Percentiles rank a stretch among this genome's conserved stretches.
phyloP scores from a whole-genome alignment of 2,888 invertebrate species.

The Uropetala carovei region DNA sequence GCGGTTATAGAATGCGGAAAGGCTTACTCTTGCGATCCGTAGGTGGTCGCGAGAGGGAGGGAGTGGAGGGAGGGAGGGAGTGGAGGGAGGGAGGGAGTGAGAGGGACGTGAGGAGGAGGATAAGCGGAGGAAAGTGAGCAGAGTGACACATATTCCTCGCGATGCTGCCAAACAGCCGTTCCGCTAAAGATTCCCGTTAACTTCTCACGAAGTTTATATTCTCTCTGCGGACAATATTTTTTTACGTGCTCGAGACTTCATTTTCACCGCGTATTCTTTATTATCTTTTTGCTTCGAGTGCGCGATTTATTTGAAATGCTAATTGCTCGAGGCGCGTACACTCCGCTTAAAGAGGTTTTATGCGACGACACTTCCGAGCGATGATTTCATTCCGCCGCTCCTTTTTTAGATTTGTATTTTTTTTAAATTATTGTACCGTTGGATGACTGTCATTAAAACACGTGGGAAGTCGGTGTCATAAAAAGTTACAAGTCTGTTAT shows the following conservation, averaged over 20 bases:
- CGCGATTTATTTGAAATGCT: constrained; percentile 11
- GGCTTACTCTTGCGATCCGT: background rate
- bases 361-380: background rate
- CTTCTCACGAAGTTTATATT: background rate
- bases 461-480: no score
- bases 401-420: background rate
- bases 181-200: background rate
- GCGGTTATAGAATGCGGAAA: constrained; percentile 55
- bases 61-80: background rate
- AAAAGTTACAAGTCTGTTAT: no score
- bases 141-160: background rate
- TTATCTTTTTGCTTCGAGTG: background rate
- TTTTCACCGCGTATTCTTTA: background rate
- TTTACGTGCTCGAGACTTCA: background rate
- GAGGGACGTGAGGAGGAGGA: background rate
- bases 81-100: background rate
- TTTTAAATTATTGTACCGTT: no score
- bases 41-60: background rate
- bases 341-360: background rate
- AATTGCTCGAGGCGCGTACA: background rate
- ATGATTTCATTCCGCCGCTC: background rate
- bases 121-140: background rate
- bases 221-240: background rate
- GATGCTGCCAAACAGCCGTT: background rate
- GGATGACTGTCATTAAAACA: no score